Conservation (phyloP, 1,140 invertebrate genomes). For the Pogonus chalceus region DNA sequence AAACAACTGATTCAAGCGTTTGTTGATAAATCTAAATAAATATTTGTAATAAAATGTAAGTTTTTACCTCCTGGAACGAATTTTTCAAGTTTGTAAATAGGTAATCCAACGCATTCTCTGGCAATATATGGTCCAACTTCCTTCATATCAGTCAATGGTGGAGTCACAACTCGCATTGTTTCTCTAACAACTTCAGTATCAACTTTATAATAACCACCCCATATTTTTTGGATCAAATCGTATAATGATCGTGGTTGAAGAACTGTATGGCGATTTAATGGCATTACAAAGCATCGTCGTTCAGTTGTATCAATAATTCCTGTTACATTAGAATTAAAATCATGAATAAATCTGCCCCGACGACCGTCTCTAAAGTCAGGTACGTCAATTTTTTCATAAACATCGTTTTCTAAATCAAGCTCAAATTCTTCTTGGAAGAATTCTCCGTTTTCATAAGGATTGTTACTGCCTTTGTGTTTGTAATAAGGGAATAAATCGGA, state of each 20-base stretch:
- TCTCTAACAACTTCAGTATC: constrained; percentile 66
- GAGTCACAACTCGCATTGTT: constrained; percentile 65
- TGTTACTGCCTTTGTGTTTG: constrained; percentile 24
- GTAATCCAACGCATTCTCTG: constrained; percentile 56
- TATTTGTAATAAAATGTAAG: not conserved
- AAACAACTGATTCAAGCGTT: no score
- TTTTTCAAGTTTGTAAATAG: constrained; percentile 65
- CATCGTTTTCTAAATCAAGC: constrained; percentile 52
- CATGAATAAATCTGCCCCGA: constrained; percentile 75
- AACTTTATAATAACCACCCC: constrained; percentile 72
- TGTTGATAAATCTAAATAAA: not conserved
- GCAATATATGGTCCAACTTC: constrained; percentile 58
- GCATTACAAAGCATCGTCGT: constrained; percentile 78
- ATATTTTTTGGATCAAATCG: constrained; percentile 73
- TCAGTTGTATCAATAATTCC: constrained; percentile 75
- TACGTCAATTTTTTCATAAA: constrained; percentile 68
- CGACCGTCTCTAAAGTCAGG: constrained; percentile 68
- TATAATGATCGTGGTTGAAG: constrained; percentile 66
- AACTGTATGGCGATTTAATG: constrained; percentile 64
- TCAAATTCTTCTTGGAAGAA: constrained; percentile 70
- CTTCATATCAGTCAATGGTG: constrained; percentile 55
- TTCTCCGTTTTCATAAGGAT: constrained; percentile 29
- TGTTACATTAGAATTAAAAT: constrained; percentile 75
- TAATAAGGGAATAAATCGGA: constrained; percentile 30
- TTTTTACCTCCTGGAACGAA: constrained; percentile 42